A percentile compares a stretch with the other conserved stretches of the same genome.
Evolutionary conservation across 2,888 invertebrate genomes (phyloP).

Genomic region (Oxycera nigricornis): DNA sequence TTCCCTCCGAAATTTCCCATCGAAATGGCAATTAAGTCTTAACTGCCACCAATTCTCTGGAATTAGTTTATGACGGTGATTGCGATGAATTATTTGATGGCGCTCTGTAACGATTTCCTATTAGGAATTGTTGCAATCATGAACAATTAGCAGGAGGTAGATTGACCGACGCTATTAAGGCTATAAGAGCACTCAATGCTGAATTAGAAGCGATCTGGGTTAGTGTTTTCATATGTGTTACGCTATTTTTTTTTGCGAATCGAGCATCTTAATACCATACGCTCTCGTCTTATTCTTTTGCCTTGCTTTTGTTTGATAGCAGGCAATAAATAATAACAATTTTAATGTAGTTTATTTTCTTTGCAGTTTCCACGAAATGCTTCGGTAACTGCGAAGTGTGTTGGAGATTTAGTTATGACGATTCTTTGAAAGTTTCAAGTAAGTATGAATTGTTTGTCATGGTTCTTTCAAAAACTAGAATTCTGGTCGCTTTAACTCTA

Average conservation of each 20-base stretch:
- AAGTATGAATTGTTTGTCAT: too few species aligned
- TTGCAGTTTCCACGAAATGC: neutral
- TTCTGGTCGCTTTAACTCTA: too few species aligned
- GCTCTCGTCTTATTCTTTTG: neutral
- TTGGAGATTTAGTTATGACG: neutral
- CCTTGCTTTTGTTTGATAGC: neutral
- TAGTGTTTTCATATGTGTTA: neutral
- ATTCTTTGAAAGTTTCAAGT: too few species aligned
- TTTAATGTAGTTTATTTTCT: neutral
- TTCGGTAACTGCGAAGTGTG: neutral
- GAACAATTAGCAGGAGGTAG: neutral
- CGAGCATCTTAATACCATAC: neutral
- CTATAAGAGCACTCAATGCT: neutral
- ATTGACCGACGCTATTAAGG: neutral
- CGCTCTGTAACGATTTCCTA: neutral
- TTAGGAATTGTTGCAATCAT: neutral
- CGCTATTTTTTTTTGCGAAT: neutral
- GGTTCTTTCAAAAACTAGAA: too few species aligned
- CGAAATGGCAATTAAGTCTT: constrained; percentile 1
- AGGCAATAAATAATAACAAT: neutral
- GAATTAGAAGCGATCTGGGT: neutral
- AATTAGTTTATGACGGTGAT: neutral
- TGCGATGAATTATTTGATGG: neutral
- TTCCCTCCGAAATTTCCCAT: neutral
- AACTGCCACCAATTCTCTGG: neutral